These are phyloP conservation scores for Anser cygnoides DNA, from an alignment of 2,113 vertebrate genomes.

Conservation along the genomic window DNA sequence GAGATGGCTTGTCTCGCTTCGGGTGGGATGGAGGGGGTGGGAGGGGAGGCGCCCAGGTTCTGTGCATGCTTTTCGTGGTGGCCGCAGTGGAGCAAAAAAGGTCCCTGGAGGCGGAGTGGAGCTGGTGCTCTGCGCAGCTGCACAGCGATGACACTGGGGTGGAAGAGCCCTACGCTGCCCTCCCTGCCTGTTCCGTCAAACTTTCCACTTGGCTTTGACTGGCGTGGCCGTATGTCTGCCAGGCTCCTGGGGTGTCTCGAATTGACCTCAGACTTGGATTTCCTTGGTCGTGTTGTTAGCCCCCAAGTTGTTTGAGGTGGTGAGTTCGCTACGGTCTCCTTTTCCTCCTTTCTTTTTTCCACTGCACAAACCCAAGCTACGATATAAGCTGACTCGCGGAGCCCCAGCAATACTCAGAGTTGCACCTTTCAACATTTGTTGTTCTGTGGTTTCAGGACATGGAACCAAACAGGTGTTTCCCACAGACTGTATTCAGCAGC, in stretches of 20 bases:
- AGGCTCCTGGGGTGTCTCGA: neutral
- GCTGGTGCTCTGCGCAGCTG: accelerated
- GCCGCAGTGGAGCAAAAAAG: neutral
- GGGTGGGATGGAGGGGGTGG: neutral
- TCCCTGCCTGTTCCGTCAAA: neutral
- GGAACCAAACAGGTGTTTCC: conserved; percentile 46
- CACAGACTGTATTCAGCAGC: neutral
- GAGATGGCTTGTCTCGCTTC: neutral
- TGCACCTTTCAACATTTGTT: neutral
- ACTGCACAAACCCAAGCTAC: accelerated
- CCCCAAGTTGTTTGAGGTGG: neutral
- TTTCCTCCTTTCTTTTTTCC: neutral
- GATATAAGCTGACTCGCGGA: accelerated
- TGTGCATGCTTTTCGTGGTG: neutral
- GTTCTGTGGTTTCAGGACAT: neutral
- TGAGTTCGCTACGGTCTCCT: neutral
- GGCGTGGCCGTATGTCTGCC: neutral
- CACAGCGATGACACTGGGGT: accelerated
- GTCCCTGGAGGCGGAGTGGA: neutral
- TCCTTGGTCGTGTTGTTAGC: accelerated
- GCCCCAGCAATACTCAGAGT: neutral
- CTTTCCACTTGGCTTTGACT: neutral
- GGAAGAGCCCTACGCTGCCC: neutral
- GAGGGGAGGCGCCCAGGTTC: neutral
- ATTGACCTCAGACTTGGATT: accelerated